Base-by-base conservation (phyloP, 2,888 invertebrate genomes). In the Caenorhabditis doughertyi region DNA sequence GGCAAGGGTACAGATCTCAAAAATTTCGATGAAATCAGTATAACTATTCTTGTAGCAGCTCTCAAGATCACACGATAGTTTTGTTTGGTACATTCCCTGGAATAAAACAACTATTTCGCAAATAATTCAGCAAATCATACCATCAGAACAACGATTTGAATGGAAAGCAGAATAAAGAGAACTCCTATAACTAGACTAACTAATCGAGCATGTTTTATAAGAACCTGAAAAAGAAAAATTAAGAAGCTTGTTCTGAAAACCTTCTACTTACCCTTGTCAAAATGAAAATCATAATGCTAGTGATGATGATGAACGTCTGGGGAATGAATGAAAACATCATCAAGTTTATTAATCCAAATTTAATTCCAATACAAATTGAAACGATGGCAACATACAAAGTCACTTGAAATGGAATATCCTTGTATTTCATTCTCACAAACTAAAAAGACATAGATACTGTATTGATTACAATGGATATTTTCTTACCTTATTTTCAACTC, bases 361-460 rank as follows among this genome's bases (percentile, higher is more conserved):
- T 74, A 9, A 74, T 68, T 16, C 67, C 68, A 39, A 74, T 51
- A 9, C 67, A 55, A 13, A 62, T 27, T n/a, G 71, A 44, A 11
- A 81, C n/a, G n/a, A 77, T 77, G 0, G 39, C 18, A 23, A 81
- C 35, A 25, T 76, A 81, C 18, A 81, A 21, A 1, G 65, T 47
- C 1, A 81, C 47, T 72, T 81, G 81, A 25, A 58, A 62, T 13
- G 72, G 71, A 11, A 81, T 47, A 29, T 81, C 76, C 42, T 67
- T 71, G 49, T 71, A 81, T 21, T 81, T 81, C 81, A 72, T 65
- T 55, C 67, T 64, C 29, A 77, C 62, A 53, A 77, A 81, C 80
- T 80, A 53, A 25, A 79, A 79, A n/a, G n/a, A n/a, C n/a, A n/a
- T n/a, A n/a, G n/a, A n/a, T n/a, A n/a, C n/a, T n/a, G n/a, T n/a